Percentiles rank a stretch among this genome's conserved stretches.
Evolutionary conservation across 2,797 vertebrate species (phyloP).

Genomic region (Distichodus sexfasciatus): DNA sequence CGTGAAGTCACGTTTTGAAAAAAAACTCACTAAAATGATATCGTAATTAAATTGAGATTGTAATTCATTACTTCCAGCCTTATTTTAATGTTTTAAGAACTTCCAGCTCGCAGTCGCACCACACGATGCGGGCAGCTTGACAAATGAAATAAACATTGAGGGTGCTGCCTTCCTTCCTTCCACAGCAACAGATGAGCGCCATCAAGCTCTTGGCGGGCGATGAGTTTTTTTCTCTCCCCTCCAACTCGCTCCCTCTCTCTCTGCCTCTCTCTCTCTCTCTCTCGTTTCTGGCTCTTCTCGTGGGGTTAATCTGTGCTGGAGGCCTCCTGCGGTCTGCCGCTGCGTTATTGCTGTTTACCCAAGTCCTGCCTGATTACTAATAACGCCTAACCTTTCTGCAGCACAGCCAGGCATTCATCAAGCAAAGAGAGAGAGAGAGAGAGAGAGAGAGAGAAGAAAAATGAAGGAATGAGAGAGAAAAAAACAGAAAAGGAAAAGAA

Average conservation of each 20-base stretch:
- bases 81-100: too few relatives aligned
- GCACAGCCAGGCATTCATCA: slow-evolving; percentile 45
- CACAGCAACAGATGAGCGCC: slow-evolving; percentile 32
- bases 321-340: slow-evolving; percentile 26
- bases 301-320: slow-evolving; percentile 30
- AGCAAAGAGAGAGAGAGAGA: slow-evolving; percentile 4
- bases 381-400: slow-evolving; percentile 52
- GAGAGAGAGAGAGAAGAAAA: slow-evolving; percentile 1
- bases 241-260: slow-evolving; percentile 6
- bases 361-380: slow-evolving; percentile 45
- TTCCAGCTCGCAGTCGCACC: slow-evolving; percentile 4
- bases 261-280: slow-evolving; percentile 14
- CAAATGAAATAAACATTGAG: slow-evolving; percentile 37
- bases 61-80: too few relatives aligned
- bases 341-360: slow-evolving; percentile 47
- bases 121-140: slow-evolving; percentile 23
- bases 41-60: too few relatives aligned
- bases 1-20: too few relatives aligned
- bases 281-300: too few relatives aligned
- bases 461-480: neutral
- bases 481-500: slow-evolving; percentile 38
- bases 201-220: neutral
- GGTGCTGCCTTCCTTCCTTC: slow-evolving; percentile 29
- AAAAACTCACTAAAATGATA: too few relatives aligned
- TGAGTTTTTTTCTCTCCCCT: neutral